These are phyloP conservation scores for Microctonus hyperodae DNA, from an alignment of 2,888 invertebrate genomes.

Conservation along the genomic window DNA sequence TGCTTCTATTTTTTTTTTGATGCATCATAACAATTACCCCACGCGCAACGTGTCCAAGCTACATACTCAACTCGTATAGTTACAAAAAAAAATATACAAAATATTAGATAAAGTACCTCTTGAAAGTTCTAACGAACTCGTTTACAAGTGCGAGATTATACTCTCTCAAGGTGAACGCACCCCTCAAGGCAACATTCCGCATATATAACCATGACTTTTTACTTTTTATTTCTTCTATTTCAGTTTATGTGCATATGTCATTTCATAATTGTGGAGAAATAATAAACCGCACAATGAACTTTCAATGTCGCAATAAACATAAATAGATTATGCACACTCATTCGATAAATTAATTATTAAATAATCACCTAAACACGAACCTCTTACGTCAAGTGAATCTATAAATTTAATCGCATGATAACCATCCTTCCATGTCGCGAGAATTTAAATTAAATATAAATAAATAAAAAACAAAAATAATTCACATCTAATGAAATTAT, in stretches of 20 bases:
- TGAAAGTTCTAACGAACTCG: slow-evolving; percentile 27
- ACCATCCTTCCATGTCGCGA: background rate
- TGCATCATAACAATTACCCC: slow-evolving; percentile 8
- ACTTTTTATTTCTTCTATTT: background rate
- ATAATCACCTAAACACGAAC: background rate
- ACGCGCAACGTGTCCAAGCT: background rate
- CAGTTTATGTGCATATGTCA: background rate
- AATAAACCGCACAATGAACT: background rate
- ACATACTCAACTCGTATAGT: slow-evolving; percentile 7
- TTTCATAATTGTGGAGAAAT: background rate
- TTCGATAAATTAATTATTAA: background rate
- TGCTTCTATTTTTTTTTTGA: background rate
- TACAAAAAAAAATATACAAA: background rate
- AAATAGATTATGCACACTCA: background rate
- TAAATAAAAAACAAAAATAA: no score
- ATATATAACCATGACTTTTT: slow-evolving; percentile 13
- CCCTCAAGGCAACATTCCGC: slow-evolving; percentile 24
- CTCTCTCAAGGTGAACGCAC: slow-evolving; percentile 24
- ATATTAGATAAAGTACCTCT: slow-evolving; percentile 16
- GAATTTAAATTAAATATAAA: background rate
- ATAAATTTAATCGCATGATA: background rate
- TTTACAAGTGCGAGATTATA: slow-evolving; percentile 27
- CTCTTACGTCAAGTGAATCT: background rate
- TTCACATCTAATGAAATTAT: no score
- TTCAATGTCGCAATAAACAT: background rate